These are phyloP conservation scores for Liparis tanakae DNA, from an alignment of 2,797 vertebrate species.

Conservation along the genomic window DNA sequence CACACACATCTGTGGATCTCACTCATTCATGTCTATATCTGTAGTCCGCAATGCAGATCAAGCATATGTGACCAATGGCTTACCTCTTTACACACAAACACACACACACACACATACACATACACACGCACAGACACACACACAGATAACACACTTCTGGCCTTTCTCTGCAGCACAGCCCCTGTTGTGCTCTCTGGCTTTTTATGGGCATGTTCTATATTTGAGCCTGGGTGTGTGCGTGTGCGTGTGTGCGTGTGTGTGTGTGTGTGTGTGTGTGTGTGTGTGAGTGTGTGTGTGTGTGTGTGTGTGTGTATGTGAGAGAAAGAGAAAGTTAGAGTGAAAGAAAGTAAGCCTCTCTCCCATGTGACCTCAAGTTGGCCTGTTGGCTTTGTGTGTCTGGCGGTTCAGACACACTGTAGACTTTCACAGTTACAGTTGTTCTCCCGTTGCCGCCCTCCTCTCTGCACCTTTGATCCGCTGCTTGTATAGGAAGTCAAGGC, in stretches of 20 bases:
- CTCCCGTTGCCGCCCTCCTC: conserved; percentile 10
- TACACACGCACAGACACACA: conserved; percentile 43
- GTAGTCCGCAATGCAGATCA: conserved; percentile 22
- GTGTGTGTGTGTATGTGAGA: conserved; percentile 71
- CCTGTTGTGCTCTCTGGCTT: conserved; percentile 90
- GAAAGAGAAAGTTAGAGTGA: conserved; percentile 23
- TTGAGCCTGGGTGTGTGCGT: conserved; percentile 84
- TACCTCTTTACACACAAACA: conserved; percentile 21
- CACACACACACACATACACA: conserved; percentile 35
- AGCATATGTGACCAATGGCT: conserved; percentile 27
- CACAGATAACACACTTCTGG: conserved; percentile 62
- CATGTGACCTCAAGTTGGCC: conserved; percentile 58
- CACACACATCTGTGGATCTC: conserved; percentile 4
- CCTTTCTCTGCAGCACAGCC: conserved; percentile 66
- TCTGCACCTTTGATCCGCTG: conserved; percentile 54
- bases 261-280: conserved; percentile 76
- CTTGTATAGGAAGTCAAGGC: conserved; percentile 54
- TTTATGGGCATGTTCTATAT: conserved; percentile 99
- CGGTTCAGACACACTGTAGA: conserved; percentile 24
- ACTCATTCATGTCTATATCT: conserved; percentile 39
- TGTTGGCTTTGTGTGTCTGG: conserved; percentile 43
- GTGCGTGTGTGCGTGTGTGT: conserved; percentile 78
- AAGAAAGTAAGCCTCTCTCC: conserved; percentile 52
- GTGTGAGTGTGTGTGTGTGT: conserved; percentile 78
- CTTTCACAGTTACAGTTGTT: conserved; percentile 33